phyloP scores from a whole-genome alignment of 2,888 invertebrate genomes.

The Caenorhabditis doughertyi region DNA sequence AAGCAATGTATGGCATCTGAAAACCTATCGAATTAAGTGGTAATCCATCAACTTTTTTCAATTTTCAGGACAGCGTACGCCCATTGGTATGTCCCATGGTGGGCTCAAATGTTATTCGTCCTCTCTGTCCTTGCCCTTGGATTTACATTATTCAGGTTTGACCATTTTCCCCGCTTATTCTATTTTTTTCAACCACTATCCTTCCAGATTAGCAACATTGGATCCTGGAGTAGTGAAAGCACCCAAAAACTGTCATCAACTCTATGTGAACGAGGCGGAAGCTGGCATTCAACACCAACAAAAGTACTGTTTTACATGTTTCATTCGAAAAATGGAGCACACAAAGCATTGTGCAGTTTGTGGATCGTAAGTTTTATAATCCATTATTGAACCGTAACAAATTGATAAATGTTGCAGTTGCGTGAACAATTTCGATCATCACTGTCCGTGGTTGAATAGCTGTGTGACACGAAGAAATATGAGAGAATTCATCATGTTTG shows the following conservation, averaged over 20 bases:
- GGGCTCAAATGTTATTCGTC: constrained; percentile 72
- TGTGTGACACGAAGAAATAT: constrained; percentile 72
- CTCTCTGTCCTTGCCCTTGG: constrained; percentile 61
- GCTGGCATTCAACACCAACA: constrained; percentile 57
- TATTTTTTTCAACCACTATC: not conserved
- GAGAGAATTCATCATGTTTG: constrained; percentile 71
- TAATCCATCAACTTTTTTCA: not conserved
- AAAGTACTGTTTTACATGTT: constrained; percentile 72
- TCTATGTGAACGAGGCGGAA: constrained; percentile 68
- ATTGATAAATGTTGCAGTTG: constrained; percentile 63
- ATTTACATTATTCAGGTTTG: constrained; percentile 57
- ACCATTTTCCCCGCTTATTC: too few species aligned
- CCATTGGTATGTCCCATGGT: constrained; percentile 76
- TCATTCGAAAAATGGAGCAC: constrained; percentile 62
- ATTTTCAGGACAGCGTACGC: constrained; percentile 68
- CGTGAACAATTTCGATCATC: constrained; percentile 74
- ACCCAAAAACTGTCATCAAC: constrained; percentile 49
- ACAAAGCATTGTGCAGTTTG: constrained; percentile 74
- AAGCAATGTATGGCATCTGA: too few species aligned
- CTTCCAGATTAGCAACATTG: constrained; percentile 59
- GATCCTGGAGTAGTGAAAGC: constrained; percentile 69
- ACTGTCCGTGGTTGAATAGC: constrained; percentile 75
- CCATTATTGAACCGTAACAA: not conserved
- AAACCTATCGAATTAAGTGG: not conserved
- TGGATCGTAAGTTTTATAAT: constrained; percentile 69